Evolutionary conservation across 2,888 invertebrate genomes (phyloP), one percentile per base, ranked within the genome.

Genomic region (Keiferia lycopersicella): DNA sequence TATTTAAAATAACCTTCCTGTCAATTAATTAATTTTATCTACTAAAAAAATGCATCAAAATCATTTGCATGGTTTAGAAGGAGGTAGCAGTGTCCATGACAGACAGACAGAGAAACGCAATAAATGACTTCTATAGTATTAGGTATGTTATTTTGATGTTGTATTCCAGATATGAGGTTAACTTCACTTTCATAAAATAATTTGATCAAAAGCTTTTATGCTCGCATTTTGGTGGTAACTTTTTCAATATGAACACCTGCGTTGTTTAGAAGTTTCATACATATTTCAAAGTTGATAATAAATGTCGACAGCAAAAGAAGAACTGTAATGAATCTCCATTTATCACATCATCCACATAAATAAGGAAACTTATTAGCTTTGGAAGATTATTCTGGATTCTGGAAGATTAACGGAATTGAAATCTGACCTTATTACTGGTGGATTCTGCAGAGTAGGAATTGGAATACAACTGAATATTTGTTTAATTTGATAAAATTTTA

Each of bases 171-270:
- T 7, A 16, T n/a, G 45, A n/a, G 16, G 45, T 45, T n/a, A 45
- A 16, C 16, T n/a, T n/a, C 16, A 16, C 45, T 8, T 45, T 45
- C n/a, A 45, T 45, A 48, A 48, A 18, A 7, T 51, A 20, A 20
- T 20, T 51, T 51, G 51, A 53, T 53, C 51, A 22, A 53, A 26
- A 22, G 51, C 51, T 22, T 22, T 4, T 10, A 26, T 53, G 3
- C 22, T 34, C n/a, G n/a, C 26, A 8, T 56, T 53, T 56, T 34
- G 34, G 8, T 34, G 11, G 11, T 30, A 56, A 56, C 56, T 56
- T 56, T 56, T 56, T 26, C 56, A 56, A 56, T 56, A 56, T 56
- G 30, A 26, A 16, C 34, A n/a, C 34, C 34, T 56, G 34, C 51
- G 22, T 12, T 53, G 22, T 22, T 20, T 7, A 53, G 26, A 45